Base-by-base conservation (phyloP, 37 sponge, comb jelly and placozoan species). In the Chondrosia reniformis region DNA sequence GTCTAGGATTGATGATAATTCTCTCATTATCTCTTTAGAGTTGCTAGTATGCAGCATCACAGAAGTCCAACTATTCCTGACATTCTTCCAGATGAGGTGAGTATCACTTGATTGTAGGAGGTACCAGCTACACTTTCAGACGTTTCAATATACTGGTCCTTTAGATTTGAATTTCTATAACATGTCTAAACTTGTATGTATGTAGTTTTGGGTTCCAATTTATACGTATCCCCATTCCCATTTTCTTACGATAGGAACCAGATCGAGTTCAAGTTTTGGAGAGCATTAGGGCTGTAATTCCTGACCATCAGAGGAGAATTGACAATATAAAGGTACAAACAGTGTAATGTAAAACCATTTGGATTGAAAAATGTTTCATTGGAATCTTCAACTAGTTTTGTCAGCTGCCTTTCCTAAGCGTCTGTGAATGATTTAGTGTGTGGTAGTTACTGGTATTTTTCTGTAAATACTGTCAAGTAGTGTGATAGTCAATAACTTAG, bases 231-330 rank as follows among this genome's bases (percentile, higher is more conserved):
- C 19, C 67, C 43, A 63, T 76, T 21, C n/a, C 45, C 55, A 75
- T 78, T 33, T 28, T 33, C 65, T 12, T 57, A 37, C 42, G 17
- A 0, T 9, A 64, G 19, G 64, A 83, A 1, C 80, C 88, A 24
- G 80, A 88, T 49, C 33, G 88, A 31, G 34, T 62, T 0, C 66
- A 80, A 0, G 79, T 86, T 10, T 40, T 91, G 72, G 75, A 83
- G n/a, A 91, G 80, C 63, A 84, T 91, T 30, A 13, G 56, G 37
- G 72, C 89, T 30, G 52, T 89, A 49, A 41, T 37, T 6, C 91
- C 91, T 21, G 83, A 91, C 73, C 88, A 86, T 46, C 33, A 45
- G 33, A 69, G 76, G 19, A 36, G 91, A 39, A 27, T 86, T 75
- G 57, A 79, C 46, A 34, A 41, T 5, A 52, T 91, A 4, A 31